A percentile compares a stretch with the other conserved stretches of the same genome.
phyloP scores from a whole-genome alignment of 2,888 invertebrate genomes.

The Venusia cambrica region DNA sequence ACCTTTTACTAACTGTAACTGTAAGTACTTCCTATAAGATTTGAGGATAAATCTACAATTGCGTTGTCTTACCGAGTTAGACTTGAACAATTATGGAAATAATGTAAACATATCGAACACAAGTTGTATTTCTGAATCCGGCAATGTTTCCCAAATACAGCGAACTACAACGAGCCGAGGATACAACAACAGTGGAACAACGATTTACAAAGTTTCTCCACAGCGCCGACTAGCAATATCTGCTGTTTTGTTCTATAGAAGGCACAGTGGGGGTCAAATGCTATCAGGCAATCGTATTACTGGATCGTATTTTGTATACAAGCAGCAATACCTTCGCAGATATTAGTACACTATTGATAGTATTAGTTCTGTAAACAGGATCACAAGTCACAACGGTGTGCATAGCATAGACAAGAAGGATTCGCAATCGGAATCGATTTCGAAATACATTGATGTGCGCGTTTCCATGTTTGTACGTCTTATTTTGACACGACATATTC shows the following conservation, averaged over 20 bases:
- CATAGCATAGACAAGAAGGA: too few relatives aligned
- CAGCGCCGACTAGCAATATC: constrained; percentile 25
- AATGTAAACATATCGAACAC: constrained; percentile 1
- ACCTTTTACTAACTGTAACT: too few relatives aligned
- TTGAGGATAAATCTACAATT: too few relatives aligned
- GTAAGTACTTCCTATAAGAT: too few relatives aligned
- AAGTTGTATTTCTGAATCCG: constrained; percentile 5
- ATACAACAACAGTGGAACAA: constrained; percentile 11
- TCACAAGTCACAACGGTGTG: constrained; percentile 8
- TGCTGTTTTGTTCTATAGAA: constrained; percentile 45
- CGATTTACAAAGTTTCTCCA: constrained; percentile 24
- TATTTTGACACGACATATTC: too few relatives aligned
- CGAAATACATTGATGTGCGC: too few relatives aligned
- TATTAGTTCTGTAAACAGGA: constrained; percentile 39
- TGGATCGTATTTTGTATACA: constrained; percentile 42
- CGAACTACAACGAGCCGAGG: constrained; percentile 10
- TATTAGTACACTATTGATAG: too few relatives aligned
- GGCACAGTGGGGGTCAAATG: constrained; percentile 52
- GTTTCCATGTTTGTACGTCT: too few relatives aligned
- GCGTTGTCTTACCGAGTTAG: too few relatives aligned
- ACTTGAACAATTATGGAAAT: too few relatives aligned
- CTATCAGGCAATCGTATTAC: constrained; percentile 53
- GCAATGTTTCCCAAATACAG: constrained; percentile 15
- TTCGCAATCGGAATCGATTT: too few relatives aligned
- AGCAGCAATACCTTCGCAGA: constrained; percentile 36